A percentile compares a stretch with the other conserved stretches of the same genome.
These are phyloP conservation scores for Caenorhabditis wallacei DNA, from an alignment of 2,888 invertebrate genomes.

Conservation along the genomic window DNA sequence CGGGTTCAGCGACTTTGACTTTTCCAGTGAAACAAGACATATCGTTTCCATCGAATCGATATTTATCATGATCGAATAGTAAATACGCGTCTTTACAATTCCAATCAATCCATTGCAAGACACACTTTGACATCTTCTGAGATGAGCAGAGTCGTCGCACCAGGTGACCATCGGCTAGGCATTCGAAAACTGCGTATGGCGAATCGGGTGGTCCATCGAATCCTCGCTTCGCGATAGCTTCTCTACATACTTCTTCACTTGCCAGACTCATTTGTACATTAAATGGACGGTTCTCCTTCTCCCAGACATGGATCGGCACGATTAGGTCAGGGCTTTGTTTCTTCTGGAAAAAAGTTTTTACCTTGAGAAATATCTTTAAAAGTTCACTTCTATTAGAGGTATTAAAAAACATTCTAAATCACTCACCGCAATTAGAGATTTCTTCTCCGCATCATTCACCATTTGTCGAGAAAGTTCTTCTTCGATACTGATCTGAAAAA, in stretches of 20 bases:
- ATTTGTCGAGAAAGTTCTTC: constrained; percentile 69
- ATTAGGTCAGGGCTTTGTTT: constrained; percentile 76
- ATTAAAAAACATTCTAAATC: no score
- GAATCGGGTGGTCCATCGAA: constrained; percentile 65
- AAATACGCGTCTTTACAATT: constrained; percentile 64
- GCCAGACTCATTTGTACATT: constrained; percentile 78
- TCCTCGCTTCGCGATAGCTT: constrained; percentile 61
- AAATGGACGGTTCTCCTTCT: constrained; percentile 81
- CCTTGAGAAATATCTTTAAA: no score
- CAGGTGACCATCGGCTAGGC: constrained; percentile 58
- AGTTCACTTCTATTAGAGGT: no score
- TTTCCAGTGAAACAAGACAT: constrained; percentile 76
- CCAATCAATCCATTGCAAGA: constrained; percentile 71
- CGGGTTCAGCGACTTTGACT: constrained; percentile 80
- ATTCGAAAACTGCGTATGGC: constrained; percentile 78
- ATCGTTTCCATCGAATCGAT: constrained; percentile 55
- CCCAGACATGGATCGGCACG: constrained; percentile 80
- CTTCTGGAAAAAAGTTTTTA: constrained; percentile 35
- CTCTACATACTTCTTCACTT: constrained; percentile 71
- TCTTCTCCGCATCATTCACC: constrained; percentile 65
- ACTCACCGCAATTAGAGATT: constrained; percentile 22
- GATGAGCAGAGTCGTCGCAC: constrained; percentile 54
- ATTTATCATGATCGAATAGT: constrained; percentile 67
- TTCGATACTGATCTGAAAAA: constrained; percentile 56
- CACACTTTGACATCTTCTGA: constrained; percentile 67